Evolutionary conservation across 2,888 invertebrate genomes (phyloP).

Genomic region (Eupithecia pulchellata): DNA sequence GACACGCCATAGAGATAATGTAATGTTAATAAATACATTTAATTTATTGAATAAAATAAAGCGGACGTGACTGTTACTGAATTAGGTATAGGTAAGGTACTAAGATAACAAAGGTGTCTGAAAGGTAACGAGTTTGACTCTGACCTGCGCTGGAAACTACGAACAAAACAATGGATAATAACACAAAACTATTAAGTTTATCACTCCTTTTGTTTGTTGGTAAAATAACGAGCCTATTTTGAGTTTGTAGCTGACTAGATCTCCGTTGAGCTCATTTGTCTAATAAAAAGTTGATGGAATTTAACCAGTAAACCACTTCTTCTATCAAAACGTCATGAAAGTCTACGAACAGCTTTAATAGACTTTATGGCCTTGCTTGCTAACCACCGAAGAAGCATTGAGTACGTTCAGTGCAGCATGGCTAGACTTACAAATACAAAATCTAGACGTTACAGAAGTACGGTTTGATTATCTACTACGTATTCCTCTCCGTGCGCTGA

Average conservation of each 20-base stretch:
- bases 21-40: too few species aligned
- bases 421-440: not conserved
- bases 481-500: not conserved
- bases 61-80: not conserved
- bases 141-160: conserved; percentile 5
- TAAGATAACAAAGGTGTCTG: not conserved
- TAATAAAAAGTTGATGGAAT: not conserved
- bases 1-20: too few species aligned
- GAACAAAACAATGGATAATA: not conserved
- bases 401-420: too few species aligned
- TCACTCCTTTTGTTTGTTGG: conserved; percentile 5
- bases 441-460: not conserved
- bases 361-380: too few species aligned
- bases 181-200: not conserved
- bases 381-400: not conserved
- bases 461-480: too few species aligned
- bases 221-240: not conserved
- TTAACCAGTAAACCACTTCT: not conserved
- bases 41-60: not conserved
- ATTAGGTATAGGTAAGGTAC: not conserved
- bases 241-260: not conserved
- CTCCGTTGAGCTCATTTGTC: not conserved
- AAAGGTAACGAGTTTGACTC: not conserved
- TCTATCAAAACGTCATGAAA: not conserved
- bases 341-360: not conserved